A percentile compares a stretch with the other conserved stretches of the same genome.
These are phyloP conservation scores for Bradypus variegatus DNA, from an alignment of 2,797 vertebrate genomes.

Conservation along the genomic window DNA sequence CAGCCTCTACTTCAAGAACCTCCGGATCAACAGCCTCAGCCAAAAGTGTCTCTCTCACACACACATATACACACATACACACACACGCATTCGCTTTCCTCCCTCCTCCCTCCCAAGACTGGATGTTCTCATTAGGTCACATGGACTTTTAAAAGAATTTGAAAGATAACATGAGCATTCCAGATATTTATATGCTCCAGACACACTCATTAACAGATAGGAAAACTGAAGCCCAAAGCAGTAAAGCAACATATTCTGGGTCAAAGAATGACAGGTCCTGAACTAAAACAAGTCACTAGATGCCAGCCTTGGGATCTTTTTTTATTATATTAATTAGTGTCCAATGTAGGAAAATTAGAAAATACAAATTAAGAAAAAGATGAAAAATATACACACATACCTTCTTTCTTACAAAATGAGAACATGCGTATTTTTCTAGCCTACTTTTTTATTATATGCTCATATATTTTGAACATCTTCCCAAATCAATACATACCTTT, in stretches of 20 bases:
- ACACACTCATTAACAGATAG: background rate
- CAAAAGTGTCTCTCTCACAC: background rate
- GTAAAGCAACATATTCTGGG: background rate
- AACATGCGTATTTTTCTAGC: background rate
- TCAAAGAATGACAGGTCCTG: background rate
- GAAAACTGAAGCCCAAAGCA: background rate
- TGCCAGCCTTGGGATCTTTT: background rate
- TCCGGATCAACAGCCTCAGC: background rate
- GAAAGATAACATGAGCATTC: background rate
- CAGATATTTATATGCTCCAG: background rate
- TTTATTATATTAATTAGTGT: background rate
- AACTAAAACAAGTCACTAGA: background rate
- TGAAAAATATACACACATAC: background rate
- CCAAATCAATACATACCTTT: background rate
- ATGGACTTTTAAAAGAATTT: background rate
- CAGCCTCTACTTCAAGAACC: background rate
- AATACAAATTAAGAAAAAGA: constrained; percentile 10
- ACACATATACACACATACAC: too few species aligned
- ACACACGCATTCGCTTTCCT: background rate
- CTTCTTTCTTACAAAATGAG: background rate
- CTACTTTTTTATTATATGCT: background rate
- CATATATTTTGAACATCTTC: constrained; percentile 15
- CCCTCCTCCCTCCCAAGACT: background rate
- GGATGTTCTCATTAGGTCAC: background rate
- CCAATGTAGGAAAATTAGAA: constrained; percentile 1